Base-by-base conservation (phyloP, 2,113 vertebrate species). In the Kobus ellipsiprymnus region DNA sequence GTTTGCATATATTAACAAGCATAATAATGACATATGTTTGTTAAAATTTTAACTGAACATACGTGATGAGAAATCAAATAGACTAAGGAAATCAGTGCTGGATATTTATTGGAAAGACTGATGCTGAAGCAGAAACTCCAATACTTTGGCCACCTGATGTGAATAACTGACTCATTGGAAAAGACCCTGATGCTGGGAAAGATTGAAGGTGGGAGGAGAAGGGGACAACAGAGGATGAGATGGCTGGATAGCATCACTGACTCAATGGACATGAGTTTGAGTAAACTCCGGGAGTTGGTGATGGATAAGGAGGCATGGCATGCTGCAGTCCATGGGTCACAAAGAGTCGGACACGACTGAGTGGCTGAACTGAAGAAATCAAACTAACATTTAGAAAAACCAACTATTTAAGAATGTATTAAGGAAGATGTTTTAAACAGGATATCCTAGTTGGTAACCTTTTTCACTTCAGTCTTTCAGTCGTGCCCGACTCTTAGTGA, bases 331-430 rank as follows among this genome's bases (percentile, higher is more conserved):
- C 67, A 36, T 12, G n/a, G 67, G n/a, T 40, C n/a, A 71, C 19
- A 71, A 36, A 71, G 2, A 71, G n/a, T 36, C 1, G 1, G 9
- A 71, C 17, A 71, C 8, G 2, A 71, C 17, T 36, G 64, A 71
- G 19, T 3, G n/a, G 23, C 67, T 40, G 67, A 71, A 78, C 17
- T 54, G 64, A 71, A 74, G 5, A 84, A 62, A 78, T 85, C 3
- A 85, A 95, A 91, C 13, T 77, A 62, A 57, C 0, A 91, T 44
- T 84, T 91, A 50, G 7, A 71, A 84, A 97, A 71, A 40, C 0
- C 33, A 80, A 83, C 92, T 87, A 60, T 17, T 83, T 80, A 81
- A 87, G 15, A 83, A 74, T 62, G 33, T 84, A 36, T 81, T 94
- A 84, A 78, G 46, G 9, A 90, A 87, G 71, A 62, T 12, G 29